Conservation (phyloP, 2,888 invertebrate species). For the Athrips mouffetella region DNA sequence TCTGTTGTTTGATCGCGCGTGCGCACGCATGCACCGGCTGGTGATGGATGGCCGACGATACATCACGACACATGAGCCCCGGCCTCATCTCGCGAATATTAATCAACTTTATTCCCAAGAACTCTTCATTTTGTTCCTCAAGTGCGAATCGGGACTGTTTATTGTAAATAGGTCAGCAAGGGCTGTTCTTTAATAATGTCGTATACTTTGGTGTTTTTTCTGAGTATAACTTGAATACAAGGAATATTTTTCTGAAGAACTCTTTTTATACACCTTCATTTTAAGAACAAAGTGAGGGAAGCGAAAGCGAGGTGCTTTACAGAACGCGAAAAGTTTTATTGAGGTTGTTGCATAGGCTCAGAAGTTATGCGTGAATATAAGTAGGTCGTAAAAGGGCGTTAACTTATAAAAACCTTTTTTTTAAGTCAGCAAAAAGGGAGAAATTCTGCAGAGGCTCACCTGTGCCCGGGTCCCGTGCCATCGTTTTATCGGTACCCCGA, state of each 20-base stretch:
- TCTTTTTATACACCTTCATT: neutral
- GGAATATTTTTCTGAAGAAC: neutral
- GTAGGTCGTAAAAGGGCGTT: conserved; percentile 34
- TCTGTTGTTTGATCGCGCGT: conserved; percentile 26
- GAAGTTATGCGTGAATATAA: conserved; percentile 36
- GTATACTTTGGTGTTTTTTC: neutral
- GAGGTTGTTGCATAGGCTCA: conserved; percentile 18
- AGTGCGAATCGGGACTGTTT: conserved; percentile 25
- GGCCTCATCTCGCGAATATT: conserved; percentile 51
- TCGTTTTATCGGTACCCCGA: conserved; percentile 62
- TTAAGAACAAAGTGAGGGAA: neutral
- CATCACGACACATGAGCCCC: conserved; percentile 37
- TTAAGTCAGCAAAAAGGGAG: conserved; percentile 32
- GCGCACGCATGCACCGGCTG: conserved; percentile 47
- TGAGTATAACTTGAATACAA: neutral
- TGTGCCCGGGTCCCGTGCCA: conserved; percentile 56
- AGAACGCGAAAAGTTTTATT: conserved; percentile 21
- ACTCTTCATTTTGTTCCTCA: conserved; percentile 45
- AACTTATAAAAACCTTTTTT: conserved; percentile 32
- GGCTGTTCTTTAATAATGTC: neutral
- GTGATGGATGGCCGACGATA: conserved; percentile 55
- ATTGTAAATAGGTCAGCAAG: neutral
- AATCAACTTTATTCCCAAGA: conserved; percentile 45
- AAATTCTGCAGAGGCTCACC: conserved; percentile 57
- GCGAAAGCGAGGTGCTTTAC: conserved; percentile 13